Evolutionary conservation across 2,888 invertebrate species (phyloP), one percentile per base, ranked within the genome.

Genomic region (Agelastica alni): DNA sequence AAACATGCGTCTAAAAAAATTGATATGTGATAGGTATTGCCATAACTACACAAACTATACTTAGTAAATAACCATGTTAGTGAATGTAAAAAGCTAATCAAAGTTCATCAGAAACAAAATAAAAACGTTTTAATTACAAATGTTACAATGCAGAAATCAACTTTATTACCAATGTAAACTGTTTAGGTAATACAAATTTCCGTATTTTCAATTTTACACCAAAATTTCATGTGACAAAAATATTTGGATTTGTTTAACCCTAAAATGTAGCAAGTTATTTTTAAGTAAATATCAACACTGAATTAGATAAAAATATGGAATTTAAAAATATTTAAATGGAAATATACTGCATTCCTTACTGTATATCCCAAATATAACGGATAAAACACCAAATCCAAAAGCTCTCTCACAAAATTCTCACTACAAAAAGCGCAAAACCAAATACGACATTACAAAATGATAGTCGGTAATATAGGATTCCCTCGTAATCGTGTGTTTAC

Each of bases 341-440:
- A 49, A 37, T 17, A 45, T 37, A 42, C 13, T 30, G 39, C 10
- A 41, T 44, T 34, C 4, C 58, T 61, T 56, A 61, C 53, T 58
- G 55, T 52, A 53, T 61, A 61, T 58, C 58, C 53, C 47, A 43
- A 52, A 53, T 34, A 53, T 44, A 62, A 53, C 51, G 81, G 82
- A 82, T 81, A 82, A 81, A 83, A 82, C 80, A 79, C 80, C 80
- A 82, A 82, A 82, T 81, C 75, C 75, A 70, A 70, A 68, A 70
- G 67, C 70, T 71, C 72, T 70, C 71, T 69, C 70, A 71, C 73
- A 71, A 56, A 70, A 64, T 68, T 69, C 69, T 70, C 70, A 72
- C 70, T 69, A 74, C 72, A 74, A 75, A 75, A 75, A 75, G 75
- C 75, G 74, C 74, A 76, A 75, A 75, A 74, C 70, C 67, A 64